Conservation (phyloP, 2,113 vertebrate species). For the Cyprinodon brontotheroides region DNA sequence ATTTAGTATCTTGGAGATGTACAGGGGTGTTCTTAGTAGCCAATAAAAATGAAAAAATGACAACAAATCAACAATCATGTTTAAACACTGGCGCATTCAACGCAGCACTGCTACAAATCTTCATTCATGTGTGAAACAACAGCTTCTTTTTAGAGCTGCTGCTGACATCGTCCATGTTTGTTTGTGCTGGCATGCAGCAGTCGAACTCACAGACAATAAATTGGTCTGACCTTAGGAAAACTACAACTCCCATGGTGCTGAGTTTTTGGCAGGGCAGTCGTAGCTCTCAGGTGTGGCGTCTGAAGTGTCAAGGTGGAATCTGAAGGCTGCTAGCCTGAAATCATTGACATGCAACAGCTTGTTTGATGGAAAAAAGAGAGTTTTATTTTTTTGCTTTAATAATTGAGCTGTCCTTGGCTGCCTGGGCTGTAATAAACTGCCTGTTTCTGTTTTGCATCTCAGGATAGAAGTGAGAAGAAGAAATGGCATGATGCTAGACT, state of each 20-base stretch:
- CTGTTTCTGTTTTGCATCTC: constrained; percentile 40
- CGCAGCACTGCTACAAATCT: constrained; percentile 10
- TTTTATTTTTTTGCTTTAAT: constrained; percentile 27
- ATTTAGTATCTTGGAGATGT: background rate
- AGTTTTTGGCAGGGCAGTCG: constrained; percentile 52
- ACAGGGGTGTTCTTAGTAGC: background rate
- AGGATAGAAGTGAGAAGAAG: constrained; percentile 1
- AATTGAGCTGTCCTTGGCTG: constrained; percentile 66
- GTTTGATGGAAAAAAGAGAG: constrained; percentile 33
- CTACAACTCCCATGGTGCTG: constrained; percentile 74
- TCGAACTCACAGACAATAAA: constrained; percentile 42
- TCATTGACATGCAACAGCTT: constrained; percentile 31
- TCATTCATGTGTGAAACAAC: constrained; percentile 45
- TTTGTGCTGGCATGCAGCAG: constrained; percentile 63
- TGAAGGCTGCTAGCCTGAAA: constrained; percentile 40
- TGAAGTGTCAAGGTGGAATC: constrained; percentile 37
- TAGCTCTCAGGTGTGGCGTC: constrained; percentile 34
- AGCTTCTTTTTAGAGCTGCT: constrained; percentile 54
- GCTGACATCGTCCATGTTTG: constrained; percentile 64
- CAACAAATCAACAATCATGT: background rate
- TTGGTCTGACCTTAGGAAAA: constrained; percentile 61
- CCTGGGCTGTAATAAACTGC: constrained; percentile 40
- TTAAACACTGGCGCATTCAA: constrained; percentile 16
- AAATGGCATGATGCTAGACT: constrained; percentile 26
- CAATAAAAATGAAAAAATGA: constrained; percentile 4